These are phyloP conservation scores for Excalfactoria chinensis DNA, from an alignment of 2,113 vertebrate genomes.

Conservation along the genomic window DNA sequence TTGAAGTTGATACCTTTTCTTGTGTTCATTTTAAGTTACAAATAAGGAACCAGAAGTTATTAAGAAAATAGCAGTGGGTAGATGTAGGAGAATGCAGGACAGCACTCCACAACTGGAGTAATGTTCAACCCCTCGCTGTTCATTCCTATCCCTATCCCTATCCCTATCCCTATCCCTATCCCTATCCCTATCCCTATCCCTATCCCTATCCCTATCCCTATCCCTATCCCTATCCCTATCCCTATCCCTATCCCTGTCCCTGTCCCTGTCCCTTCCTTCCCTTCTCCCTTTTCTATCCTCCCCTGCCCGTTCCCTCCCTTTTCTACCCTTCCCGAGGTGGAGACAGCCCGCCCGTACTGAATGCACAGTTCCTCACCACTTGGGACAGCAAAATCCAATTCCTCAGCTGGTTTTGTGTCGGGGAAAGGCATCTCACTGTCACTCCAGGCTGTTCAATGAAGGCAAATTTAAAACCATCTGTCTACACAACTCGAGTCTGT, in stretches of 20 bases:
- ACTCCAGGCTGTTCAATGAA: not conserved
- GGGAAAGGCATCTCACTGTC: not conserved
- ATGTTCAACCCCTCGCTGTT: not conserved
- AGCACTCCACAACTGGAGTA: not conserved
- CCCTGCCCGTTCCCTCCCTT: not conserved
- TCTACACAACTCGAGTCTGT: not conserved
- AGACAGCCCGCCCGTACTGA: fast-evolving
- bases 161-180: too few relatives aligned
- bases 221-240: not conserved
- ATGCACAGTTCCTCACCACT: not conserved
- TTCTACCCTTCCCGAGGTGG: not conserved
- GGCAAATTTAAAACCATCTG: not conserved
- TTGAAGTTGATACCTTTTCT: not conserved
- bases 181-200: not conserved
- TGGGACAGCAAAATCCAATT: not conserved
- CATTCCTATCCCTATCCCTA: not conserved
- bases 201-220: not conserved
- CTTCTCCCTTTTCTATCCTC: not conserved
- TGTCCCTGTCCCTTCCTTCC: not conserved
- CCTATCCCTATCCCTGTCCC: too few relatives aligned
- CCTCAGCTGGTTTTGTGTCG: not conserved
- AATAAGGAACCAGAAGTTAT: not conserved
- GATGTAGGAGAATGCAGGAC: not conserved
- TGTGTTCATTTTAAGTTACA: not conserved
- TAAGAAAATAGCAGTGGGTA: not conserved